Conservation (phyloP, 2,888 invertebrate species). For the Cosmia trapezina region DNA sequence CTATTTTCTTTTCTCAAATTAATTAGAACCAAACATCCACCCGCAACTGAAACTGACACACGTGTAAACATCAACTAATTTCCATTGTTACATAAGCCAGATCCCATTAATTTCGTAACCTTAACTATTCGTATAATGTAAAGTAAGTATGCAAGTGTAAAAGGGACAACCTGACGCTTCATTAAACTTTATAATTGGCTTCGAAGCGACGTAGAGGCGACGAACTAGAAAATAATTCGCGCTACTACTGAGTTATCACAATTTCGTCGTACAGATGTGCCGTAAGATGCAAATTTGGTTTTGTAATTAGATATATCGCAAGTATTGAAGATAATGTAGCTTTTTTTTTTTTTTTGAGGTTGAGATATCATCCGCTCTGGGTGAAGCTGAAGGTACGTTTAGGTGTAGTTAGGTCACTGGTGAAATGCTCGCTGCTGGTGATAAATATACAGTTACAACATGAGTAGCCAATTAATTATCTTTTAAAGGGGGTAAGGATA, state of each 20-base stretch:
- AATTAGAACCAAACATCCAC: background rate
- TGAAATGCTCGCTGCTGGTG: background rate
- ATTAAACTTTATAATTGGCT: slow-evolving; percentile 80
- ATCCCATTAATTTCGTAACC: slow-evolving; percentile 62
- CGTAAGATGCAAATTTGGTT: slow-evolving; percentile 55
- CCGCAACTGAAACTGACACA: background rate
- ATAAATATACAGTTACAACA: background rate
- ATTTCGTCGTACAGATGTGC: slow-evolving; percentile 57
- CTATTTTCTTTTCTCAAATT: background rate
- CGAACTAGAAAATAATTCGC: slow-evolving; percentile 71
- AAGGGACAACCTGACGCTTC: slow-evolving; percentile 67
- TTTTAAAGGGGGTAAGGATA: background rate
- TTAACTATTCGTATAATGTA: slow-evolving; percentile 62
- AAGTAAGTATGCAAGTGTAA: slow-evolving; percentile 63
- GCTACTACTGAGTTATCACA: slow-evolving; percentile 56
- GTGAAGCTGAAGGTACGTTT: background rate
- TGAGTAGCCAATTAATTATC: background rate
- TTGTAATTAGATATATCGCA: slow-evolving; percentile 37
- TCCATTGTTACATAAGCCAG: slow-evolving; percentile 55
- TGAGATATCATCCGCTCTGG: too few species aligned
- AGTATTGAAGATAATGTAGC: slow-evolving; percentile 5
- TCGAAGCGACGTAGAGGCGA: slow-evolving; percentile 60
- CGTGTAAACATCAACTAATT: slow-evolving; percentile 40
- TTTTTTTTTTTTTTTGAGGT: too few species aligned
- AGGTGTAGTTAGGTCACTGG: background rate